Evolutionary conservation across 2,888 invertebrate species (phyloP).

Genomic region (Epirrhoe alternata): DNA sequence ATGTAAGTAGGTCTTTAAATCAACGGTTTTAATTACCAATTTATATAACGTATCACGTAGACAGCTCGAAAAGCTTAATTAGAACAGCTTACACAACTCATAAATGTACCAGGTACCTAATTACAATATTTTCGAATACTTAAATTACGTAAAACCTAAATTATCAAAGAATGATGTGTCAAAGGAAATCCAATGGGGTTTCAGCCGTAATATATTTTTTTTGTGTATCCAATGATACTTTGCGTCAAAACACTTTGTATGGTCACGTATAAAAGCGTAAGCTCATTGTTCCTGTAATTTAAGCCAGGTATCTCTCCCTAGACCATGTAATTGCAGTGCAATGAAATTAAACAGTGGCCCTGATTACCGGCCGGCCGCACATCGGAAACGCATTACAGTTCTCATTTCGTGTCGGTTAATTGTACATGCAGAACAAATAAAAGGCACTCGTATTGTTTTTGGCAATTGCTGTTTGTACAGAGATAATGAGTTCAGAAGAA

Average conservation of each 20-base stretch:
- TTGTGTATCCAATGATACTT: background rate
- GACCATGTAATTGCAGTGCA: slow-evolving; percentile 25
- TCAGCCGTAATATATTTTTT: background rate
- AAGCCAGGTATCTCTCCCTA: slow-evolving; percentile 15
- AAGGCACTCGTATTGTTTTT: slow-evolving; percentile 14
- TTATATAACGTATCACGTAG: slow-evolving; percentile 36
- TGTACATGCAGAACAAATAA: slow-evolving; percentile 21
- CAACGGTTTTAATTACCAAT: slow-evolving; percentile 40
- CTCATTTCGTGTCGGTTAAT: slow-evolving; percentile 33
- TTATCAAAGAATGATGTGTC: no score
- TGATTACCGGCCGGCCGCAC: slow-evolving; percentile 33
- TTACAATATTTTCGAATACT: no score
- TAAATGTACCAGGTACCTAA: no score
- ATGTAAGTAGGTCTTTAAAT: slow-evolving; percentile 25
- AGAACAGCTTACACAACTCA: slow-evolving; percentile 5
- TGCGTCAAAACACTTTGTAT: background rate
- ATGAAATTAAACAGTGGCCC: slow-evolving; percentile 36
- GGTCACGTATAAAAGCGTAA: background rate
- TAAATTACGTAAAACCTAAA: no score
- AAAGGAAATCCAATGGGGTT: no score
- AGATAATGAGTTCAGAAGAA: background rate
- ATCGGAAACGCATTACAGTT: slow-evolving; percentile 36
- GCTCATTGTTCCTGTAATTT: background rate
- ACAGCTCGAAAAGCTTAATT: background rate
- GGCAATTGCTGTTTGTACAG: slow-evolving; percentile 4